Evolutionary conservation across 1,140 invertebrate species (phyloP).

Genomic region (Drosophila azteca): DNA sequence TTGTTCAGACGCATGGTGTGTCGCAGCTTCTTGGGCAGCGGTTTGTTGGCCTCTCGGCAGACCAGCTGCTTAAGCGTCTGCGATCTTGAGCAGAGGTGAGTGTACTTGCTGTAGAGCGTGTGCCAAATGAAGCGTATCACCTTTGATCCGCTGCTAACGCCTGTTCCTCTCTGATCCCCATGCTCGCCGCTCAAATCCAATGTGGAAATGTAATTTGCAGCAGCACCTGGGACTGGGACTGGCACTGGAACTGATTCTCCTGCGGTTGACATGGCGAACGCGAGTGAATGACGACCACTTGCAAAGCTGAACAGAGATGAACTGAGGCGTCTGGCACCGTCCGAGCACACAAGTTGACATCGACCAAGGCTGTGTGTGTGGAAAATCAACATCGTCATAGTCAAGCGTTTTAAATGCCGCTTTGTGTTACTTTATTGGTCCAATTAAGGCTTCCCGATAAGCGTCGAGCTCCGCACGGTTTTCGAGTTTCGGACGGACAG

Average conservation of each 20-base stretch:
- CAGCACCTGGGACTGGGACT: conserved; percentile 17
- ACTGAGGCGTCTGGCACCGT: conserved; percentile 41
- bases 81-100: conserved; percentile 59
- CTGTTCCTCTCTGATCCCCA: conserved; percentile 1
- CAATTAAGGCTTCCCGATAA: conserved; percentile 74
- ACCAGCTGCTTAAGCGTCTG: conserved; percentile 66
- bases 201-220: conserved; percentile 63
- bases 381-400: conserved; percentile 61
- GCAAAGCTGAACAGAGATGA: conserved; percentile 59
- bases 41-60: conserved; percentile 75
- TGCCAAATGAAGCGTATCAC: conserved; percentile 77
- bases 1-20: conserved; percentile 77
- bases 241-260: conserved; percentile 20
- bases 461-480: conserved; percentile 30
- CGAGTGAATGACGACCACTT: conserved; percentile 40
- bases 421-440: conserved; percentile 79
- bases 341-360: conserved; percentile 47
- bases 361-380: conserved; percentile 15
- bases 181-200: conserved; percentile 55
- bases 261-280: conserved; percentile 45
- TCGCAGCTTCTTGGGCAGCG: conserved; percentile 74
- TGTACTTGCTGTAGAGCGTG: conserved; percentile 71
- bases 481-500: conserved; percentile 21
- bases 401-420: conserved; percentile 67
- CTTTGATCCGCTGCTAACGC: conserved; percentile 59